A percentile compares a stretch with the other conserved stretches of the same genome.
Conservation (phyloP, 2,888 invertebrate genomes). For the Bimastos eiseni region DNA sequence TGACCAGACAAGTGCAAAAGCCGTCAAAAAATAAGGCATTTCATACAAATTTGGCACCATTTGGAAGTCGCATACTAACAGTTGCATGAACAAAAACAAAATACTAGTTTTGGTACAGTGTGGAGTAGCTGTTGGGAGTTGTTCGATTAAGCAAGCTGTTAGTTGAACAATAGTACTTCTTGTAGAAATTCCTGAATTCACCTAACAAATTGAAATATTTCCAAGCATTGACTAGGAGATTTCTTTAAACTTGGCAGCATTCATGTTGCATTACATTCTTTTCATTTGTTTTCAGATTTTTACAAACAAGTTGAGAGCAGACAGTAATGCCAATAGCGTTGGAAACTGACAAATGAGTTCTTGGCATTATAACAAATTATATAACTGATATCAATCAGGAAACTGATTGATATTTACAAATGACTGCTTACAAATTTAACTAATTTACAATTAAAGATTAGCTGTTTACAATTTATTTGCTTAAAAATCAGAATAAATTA, state of each 20-base stretch:
- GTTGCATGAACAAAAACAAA: conserved; percentile 2
- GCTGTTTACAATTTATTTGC: neutral
- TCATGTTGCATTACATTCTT: neutral
- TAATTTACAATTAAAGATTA: neutral
- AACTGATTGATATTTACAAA: neutral
- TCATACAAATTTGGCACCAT: conserved; percentile 24
- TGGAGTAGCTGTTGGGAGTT: neutral
- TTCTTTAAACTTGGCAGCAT: neutral
- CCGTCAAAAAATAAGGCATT: conserved; percentile 24
- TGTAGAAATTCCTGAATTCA: neutral
- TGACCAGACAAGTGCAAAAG: neutral
- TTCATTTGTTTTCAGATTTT: neutral
- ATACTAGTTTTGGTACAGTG: neutral
- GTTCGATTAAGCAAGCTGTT: neutral
- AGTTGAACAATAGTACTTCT: neutral
- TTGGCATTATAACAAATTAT: neutral
- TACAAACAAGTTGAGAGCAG: neutral
- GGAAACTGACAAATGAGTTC: neutral
- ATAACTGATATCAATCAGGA: neutral
- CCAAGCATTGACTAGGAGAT: neutral
- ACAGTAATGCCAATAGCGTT: neutral
- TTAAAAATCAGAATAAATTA: neutral
- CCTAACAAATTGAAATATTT: neutral
- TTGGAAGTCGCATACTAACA: conserved; percentile 13
- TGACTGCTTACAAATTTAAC: neutral